phyloP scores from a whole-genome alignment of 2,888 invertebrate genomes.

The Aspidiotus destructor region DNA sequence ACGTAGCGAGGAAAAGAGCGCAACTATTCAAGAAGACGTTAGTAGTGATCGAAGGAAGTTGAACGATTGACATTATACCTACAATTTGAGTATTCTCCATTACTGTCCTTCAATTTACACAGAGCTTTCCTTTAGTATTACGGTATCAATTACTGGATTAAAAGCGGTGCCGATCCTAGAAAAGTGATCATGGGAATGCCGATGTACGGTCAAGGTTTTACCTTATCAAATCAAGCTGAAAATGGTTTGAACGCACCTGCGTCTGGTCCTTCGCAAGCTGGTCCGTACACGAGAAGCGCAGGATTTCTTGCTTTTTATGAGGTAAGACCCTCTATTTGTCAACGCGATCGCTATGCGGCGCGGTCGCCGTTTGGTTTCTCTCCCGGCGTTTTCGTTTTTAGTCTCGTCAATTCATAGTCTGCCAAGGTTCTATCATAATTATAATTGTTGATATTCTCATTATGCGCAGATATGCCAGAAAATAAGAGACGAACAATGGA shows the following conservation, averaged over 20 bases:
- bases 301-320: conserved; percentile 85
- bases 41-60: too few species aligned
- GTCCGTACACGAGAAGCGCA: conserved; percentile 73
- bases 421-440: too few species aligned
- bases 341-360: not conserved
- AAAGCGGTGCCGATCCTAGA: conserved; percentile 67
- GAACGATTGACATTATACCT: too few species aligned
- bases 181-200: conserved; percentile 85
- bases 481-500: conserved; percentile 66
- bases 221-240: conserved; percentile 49
- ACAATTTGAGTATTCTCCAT: too few species aligned
- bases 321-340: conserved; percentile 42
- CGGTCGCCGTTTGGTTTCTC: not conserved
- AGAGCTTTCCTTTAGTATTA: conserved; percentile 52
- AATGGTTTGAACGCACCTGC: conserved; percentile 66
- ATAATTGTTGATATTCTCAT: too few species aligned
- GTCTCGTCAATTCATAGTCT: too few species aligned
- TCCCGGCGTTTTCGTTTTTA: not conserved
- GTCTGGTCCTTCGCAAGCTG: conserved; percentile 66
- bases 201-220: conserved; percentile 75
- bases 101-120: too few species aligned
- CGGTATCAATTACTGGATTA: conserved; percentile 81
- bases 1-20: too few species aligned
- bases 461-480: conserved; percentile 64
- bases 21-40: too few species aligned